Evolutionary conservation across 30 jellyfish, hydroid and myxozoan genomes (phyloP).

Genomic region (Turritopsis dohrnii): DNA sequence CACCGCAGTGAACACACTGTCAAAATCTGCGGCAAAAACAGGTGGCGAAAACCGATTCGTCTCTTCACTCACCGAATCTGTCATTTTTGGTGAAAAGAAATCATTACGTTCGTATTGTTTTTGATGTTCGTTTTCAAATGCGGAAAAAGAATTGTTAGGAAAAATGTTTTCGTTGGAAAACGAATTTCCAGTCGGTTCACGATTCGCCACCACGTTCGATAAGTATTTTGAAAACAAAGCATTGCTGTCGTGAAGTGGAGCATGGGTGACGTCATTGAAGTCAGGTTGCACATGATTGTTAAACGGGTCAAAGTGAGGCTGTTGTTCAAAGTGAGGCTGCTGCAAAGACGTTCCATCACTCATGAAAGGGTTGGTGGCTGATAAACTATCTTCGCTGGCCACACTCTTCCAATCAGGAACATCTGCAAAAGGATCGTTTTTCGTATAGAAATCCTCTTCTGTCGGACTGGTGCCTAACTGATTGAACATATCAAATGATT

Average conservation of each 20-base stretch:
- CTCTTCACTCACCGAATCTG: neutral
- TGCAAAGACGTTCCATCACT: neutral
- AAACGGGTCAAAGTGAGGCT: neutral
- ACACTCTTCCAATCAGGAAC: conserved; percentile 43
- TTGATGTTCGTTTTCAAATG: neutral
- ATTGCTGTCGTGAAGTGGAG: neutral
- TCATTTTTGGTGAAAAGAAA: neutral
- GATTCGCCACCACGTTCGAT: conserved; percentile 17
- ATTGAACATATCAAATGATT: neutral
- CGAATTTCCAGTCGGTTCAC: neutral
- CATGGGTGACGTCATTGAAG: neutral
- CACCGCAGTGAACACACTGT: neutral
- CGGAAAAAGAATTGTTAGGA: neutral
- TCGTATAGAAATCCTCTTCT: conserved; percentile 17
- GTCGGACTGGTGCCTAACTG: conserved; percentile 23
- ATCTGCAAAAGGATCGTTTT: conserved; percentile 40
- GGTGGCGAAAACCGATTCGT: neutral
- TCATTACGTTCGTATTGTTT: neutral
- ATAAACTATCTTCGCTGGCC: conserved; percentile 25
- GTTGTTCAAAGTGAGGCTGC: neutral
- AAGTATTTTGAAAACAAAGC: conserved; percentile 4
- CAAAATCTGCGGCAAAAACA: neutral
- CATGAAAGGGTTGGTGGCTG: neutral
- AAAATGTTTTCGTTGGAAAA: neutral
- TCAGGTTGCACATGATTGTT: neutral